phyloP scores from a whole-genome alignment of 2,113 vertebrate genomes.

The Callospermophilus lateralis region DNA sequence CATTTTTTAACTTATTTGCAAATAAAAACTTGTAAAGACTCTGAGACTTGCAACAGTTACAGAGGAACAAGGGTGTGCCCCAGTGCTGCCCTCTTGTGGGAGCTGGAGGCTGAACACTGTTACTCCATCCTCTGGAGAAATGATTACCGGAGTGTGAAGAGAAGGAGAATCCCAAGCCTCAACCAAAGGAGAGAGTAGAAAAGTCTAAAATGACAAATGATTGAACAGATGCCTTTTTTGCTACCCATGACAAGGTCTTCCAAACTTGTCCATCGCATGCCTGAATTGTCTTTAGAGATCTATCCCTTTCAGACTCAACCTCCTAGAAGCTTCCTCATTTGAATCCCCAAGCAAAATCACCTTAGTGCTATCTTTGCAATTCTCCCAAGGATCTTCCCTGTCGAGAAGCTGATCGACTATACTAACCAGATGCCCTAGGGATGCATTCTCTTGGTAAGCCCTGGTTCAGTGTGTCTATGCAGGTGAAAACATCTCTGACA shows the following conservation, averaged over 20 bases:
- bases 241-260: background rate
- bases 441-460: background rate
- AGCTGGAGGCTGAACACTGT: background rate
- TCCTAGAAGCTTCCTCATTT: background rate
- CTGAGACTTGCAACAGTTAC: accelerated
- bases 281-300: background rate
- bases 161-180: background rate
- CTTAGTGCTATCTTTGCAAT: background rate
- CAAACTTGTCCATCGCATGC: background rate
- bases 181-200: background rate
- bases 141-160: background rate
- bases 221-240: background rate
- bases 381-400: background rate
- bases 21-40: background rate
- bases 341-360: background rate
- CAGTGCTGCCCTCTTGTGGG: slow-evolving; percentile 36
- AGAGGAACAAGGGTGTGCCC: background rate
- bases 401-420: background rate
- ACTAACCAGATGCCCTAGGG: background rate
- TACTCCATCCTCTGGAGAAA: background rate
- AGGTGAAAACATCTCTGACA: background rate
- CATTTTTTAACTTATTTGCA: background rate
- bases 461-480: background rate
- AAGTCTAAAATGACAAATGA: background rate
- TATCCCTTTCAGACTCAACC: background rate